Conservation (phyloP, 2,888 invertebrate species). For the Gandaritis pyraliata region DNA sequence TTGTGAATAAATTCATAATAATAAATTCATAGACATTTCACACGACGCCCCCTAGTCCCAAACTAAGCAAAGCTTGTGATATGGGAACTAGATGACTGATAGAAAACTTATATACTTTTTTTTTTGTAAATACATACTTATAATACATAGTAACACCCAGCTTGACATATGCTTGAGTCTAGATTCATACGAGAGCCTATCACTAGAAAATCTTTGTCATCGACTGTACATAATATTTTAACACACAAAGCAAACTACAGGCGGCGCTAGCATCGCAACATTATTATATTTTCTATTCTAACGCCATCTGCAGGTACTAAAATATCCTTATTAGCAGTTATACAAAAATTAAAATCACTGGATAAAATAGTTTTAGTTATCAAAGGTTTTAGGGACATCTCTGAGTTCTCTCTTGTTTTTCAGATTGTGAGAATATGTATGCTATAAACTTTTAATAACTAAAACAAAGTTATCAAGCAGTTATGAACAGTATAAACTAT, state of each 20-base stretch:
- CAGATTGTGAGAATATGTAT: no score
- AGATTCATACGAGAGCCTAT: no score
- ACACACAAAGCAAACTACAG: slow-evolving; percentile 7
- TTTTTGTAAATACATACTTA: no score
- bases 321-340: neutral
- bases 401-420: neutral
- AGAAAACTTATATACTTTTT: no score
- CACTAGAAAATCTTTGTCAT: slow-evolving; percentile 5
- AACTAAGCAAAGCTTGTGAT: no score
- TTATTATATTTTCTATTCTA: no score
- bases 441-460: neutral
- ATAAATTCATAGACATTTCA: no score
- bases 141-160: no score
- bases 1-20: no score
- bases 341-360: neutral
- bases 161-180: no score
- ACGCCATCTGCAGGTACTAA: slow-evolving; percentile 2
- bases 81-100: no score
- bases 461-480: neutral
- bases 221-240: slow-evolving; percentile 4
- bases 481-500: neutral
- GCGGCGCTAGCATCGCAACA: slow-evolving; percentile 12
- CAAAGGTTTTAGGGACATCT: neutral
- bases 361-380: neutral
- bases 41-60: no score